Percentiles rank a stretch among this genome's conserved stretches.
phyloP scores from a whole-genome alignment of 2,888 invertebrate genomes.

The Baccha elongata region DNA sequence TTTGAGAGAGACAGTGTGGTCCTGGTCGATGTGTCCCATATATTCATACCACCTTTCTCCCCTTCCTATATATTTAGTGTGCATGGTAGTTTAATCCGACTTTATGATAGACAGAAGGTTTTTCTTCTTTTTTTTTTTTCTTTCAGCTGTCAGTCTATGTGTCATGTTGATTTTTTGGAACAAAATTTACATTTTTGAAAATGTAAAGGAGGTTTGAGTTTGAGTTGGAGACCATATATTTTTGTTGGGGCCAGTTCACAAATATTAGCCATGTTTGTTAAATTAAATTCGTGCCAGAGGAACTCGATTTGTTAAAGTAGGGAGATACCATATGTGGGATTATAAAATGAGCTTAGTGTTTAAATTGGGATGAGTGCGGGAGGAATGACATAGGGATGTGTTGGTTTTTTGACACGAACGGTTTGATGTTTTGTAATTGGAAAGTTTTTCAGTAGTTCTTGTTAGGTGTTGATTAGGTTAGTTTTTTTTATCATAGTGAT shows the following conservation, averaged over 20 bases:
- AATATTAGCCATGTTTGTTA: conserved; percentile 56
- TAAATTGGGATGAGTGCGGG: not conserved
- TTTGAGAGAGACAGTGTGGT: not conserved
- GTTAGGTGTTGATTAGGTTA: conserved; percentile 60
- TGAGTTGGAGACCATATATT: conserved; percentile 13
- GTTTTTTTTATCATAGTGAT: conserved; percentile 25
- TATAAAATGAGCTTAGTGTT: conserved; percentile 34
- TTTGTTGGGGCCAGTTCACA: conserved; percentile 49
- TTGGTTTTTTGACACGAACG: conserved; percentile 32
- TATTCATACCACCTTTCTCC: conserved; percentile 28
- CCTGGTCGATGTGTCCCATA: conserved; percentile 41
- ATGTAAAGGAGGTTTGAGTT: not conserved
- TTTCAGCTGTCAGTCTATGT: conserved; percentile 50
- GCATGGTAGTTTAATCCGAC: conserved; percentile 62
- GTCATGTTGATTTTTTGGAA: conserved; percentile 64
- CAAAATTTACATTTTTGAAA: conserved; percentile 56
- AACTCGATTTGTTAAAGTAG: conserved; percentile 18
- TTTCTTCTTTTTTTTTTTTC: conserved; percentile 4
- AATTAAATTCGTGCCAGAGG: conserved; percentile 47
- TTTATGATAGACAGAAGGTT: conserved; percentile 65
- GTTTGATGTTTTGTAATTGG: conserved; percentile 13
- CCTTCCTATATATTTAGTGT: conserved; percentile 2
- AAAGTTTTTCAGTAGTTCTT: conserved; percentile 33
- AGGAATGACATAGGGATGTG: conserved; percentile 21
- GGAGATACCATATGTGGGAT: conserved; percentile 18